Conservation (phyloP, 2,113 vertebrate genomes). For the Ceuthmochares aereus region DNA sequence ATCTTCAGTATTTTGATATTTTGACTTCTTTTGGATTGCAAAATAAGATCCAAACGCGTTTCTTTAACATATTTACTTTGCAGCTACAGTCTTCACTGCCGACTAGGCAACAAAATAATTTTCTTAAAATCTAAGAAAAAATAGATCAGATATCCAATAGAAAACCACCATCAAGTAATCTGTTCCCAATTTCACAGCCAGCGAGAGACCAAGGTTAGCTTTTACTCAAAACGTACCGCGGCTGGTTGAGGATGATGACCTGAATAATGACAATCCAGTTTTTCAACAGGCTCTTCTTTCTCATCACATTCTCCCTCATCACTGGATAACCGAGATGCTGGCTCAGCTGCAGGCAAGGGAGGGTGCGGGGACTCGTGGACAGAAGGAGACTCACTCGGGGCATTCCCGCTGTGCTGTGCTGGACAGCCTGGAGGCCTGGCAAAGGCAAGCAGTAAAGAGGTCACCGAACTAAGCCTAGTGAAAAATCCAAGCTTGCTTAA, state of each 20-base stretch:
- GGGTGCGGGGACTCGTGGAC: constrained; percentile 87
- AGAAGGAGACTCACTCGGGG: constrained; percentile 82
- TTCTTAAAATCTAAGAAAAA: background rate
- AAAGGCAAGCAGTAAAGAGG: constrained; percentile 11
- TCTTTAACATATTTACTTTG: background rate
- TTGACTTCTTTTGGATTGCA: background rate
- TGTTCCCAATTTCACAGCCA: background rate
- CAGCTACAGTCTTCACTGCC: background rate
- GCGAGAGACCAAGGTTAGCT: background rate
- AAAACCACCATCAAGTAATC: background rate
- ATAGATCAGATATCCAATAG: background rate
- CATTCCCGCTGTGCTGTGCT: constrained; percentile 83
- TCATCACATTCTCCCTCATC: constrained; percentile 98
- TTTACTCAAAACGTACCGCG: constrained; percentile 83
- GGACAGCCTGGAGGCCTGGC: constrained; percentile 88
- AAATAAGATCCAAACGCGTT: background rate
- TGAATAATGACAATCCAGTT: constrained; percentile 99
- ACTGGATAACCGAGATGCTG: constrained; percentile 90
- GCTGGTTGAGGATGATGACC: constrained; percentile 97
- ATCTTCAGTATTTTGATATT: background rate
- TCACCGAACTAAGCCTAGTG: background rate
- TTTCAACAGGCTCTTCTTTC: constrained; percentile 92
- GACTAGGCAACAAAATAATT: background rate
- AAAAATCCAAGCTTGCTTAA: background rate
- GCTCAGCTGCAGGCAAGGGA: constrained; percentile 84